Conservation (phyloP, 2,888 invertebrate species). For the Drosophila fulvimacula region DNA sequence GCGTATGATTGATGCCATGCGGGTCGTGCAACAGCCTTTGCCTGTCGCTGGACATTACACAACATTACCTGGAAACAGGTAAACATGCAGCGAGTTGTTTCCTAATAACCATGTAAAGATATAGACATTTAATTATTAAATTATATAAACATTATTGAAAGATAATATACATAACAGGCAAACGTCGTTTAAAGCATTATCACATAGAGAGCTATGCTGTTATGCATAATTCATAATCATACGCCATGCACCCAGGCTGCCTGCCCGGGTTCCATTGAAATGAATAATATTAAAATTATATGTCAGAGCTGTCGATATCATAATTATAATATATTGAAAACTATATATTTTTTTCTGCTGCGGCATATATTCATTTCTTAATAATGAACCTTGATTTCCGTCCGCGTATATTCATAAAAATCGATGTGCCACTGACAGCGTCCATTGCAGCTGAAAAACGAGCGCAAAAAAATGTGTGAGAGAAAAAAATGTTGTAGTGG, state of each 20-base stretch:
- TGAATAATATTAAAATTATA: slow-evolving; percentile 24
- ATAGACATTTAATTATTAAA: background rate
- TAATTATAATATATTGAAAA: slow-evolving; percentile 45
- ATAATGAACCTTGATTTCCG: slow-evolving; percentile 28
- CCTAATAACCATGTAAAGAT: slow-evolving; percentile 10
- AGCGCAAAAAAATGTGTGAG: slow-evolving; percentile 6
- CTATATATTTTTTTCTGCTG: background rate
- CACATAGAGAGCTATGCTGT: slow-evolving; percentile 20
- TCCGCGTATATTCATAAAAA: slow-evolving; percentile 20
- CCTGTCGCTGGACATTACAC: slow-evolving; percentile 47
- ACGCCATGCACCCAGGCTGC: slow-evolving; percentile 13
- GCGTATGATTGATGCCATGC: slow-evolving; percentile 76
- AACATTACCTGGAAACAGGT: slow-evolving; percentile 46
- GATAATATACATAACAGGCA: background rate
- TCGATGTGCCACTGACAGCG: slow-evolving; percentile 25
- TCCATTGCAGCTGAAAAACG: slow-evolving; percentile 8
- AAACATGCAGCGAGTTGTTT: slow-evolving; percentile 10
- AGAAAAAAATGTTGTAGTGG: background rate
- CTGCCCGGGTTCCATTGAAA: slow-evolving; percentile 25
- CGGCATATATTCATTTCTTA: slow-evolving; percentile 19
- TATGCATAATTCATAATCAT: slow-evolving; percentile 62
- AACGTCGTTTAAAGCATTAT: background rate
- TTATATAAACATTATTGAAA: background rate
- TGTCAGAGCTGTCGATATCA: slow-evolving; percentile 26
- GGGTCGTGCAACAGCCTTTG: slow-evolving; percentile 28